These are phyloP conservation scores for Zhuqinia jingwanae DNA, from an alignment of 2,888 invertebrate species.

Conservation along the genomic window DNA sequence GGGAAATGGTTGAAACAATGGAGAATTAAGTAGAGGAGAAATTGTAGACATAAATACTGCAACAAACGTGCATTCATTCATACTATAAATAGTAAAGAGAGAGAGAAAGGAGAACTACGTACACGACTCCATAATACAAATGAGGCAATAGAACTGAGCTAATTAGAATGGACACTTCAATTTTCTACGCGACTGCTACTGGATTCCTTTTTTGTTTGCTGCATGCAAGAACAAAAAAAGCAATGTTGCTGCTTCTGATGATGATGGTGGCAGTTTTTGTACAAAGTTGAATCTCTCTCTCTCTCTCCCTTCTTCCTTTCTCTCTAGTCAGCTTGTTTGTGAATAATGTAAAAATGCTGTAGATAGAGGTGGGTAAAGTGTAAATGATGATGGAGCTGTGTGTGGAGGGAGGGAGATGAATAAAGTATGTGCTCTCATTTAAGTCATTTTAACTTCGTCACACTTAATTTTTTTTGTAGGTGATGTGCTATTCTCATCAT, in stretches of 20 bases:
- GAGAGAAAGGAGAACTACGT: neutral
- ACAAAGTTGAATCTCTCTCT: neutral
- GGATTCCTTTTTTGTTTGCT: slow-evolving; percentile 36
- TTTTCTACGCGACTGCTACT: slow-evolving; percentile 62
- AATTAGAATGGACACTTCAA: slow-evolving; percentile 71
- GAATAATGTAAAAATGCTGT: slow-evolving; percentile 53
- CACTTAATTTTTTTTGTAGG: slow-evolving; percentile 30
- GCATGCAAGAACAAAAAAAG: slow-evolving; percentile 8
- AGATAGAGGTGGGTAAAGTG: slow-evolving; percentile 1
- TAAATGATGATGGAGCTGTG: slow-evolving; percentile 23
- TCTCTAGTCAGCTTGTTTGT: slow-evolving; percentile 27
- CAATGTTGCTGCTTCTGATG: no score
- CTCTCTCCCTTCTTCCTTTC: neutral
- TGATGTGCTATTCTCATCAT: slow-evolving; percentile 7
- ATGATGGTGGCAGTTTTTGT: slow-evolving; percentile 33
- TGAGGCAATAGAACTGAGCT: slow-evolving; percentile 60
- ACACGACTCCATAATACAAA: slow-evolving; percentile 24
- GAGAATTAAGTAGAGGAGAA: slow-evolving; percentile 41
- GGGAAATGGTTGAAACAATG: slow-evolving; percentile 44
- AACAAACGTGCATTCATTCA: neutral
- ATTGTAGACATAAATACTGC: neutral
- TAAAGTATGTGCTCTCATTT: slow-evolving; percentile 54
- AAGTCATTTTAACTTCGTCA: slow-evolving; percentile 63
- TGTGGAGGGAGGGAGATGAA: slow-evolving; percentile 43
- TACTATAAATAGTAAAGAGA: neutral